A percentile compares a stretch with the other conserved stretches of the same genome.
Conservation (phyloP, 1,140 invertebrate genomes). For the Brachionus manjavacas region DNA sequence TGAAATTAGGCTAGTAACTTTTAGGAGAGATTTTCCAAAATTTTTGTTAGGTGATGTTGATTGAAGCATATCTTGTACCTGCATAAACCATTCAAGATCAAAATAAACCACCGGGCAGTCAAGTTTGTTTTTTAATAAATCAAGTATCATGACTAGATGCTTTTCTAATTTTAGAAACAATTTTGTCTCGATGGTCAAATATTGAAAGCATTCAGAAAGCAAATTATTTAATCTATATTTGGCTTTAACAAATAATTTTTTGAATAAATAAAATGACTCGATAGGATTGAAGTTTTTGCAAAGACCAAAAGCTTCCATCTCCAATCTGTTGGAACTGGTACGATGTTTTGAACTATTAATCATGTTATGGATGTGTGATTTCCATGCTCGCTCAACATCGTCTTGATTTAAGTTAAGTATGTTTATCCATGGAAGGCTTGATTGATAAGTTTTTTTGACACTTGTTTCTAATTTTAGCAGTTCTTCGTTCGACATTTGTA, state of each 20-base stretch:
- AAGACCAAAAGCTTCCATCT: neutral
- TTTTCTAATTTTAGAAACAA: conserved; percentile 26
- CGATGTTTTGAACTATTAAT: neutral
- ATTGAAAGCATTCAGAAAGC: conserved; percentile 16
- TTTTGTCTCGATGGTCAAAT: conserved; percentile 25
- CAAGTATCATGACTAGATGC: conserved; percentile 35
- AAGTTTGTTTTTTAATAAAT: conserved; percentile 29
- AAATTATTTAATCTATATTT: neutral
- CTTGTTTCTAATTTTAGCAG: neutral
- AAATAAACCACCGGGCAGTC: conserved; percentile 38
- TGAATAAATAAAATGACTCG: conserved; percentile 24
- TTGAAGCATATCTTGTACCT: conserved; percentile 8
- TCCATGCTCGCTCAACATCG: neutral
- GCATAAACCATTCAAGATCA: conserved; percentile 33
- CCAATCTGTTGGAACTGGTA: neutral
- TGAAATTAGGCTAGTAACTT: neutral
- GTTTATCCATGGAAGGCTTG: neutral
- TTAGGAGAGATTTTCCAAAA: neutral
- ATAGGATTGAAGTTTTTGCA: neutral
- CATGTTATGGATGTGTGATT: conserved; percentile 5
- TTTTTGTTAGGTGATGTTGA: conserved; percentile 23
- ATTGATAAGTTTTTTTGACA: conserved; percentile 1
- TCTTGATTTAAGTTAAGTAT: conserved; percentile 16
- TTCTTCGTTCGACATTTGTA: neutral
- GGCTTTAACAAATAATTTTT: neutral